These are phyloP conservation scores for Nibea albiflora DNA, from an alignment of 2,113 vertebrate species.

Conservation along the genomic window DNA sequence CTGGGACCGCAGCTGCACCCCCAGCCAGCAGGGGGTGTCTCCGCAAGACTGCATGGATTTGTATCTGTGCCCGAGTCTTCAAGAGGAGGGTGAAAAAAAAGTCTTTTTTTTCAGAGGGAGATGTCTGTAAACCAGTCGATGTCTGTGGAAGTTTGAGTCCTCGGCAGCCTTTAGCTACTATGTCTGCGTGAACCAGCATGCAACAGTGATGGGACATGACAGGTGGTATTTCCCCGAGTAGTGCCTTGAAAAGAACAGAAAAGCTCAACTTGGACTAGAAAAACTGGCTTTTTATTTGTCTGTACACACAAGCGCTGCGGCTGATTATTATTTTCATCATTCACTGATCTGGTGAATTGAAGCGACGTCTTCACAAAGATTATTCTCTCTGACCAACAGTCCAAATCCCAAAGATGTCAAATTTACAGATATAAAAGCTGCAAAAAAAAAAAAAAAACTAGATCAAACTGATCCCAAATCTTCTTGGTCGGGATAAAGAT, in stretches of 20 bases:
- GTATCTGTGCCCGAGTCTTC: constrained; percentile 35
- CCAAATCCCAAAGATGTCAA: background rate
- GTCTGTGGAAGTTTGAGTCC: constrained; percentile 74
- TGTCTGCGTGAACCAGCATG: constrained; percentile 78
- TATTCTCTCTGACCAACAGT: background rate
- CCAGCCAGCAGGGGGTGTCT: constrained; percentile 39
- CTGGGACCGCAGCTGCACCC: constrained; percentile 5
- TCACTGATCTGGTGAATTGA: background rate
- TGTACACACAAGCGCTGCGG: too few relatives aligned
- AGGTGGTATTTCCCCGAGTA: constrained; percentile 49
- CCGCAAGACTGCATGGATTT: constrained; percentile 32
- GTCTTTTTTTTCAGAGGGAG: constrained; percentile 23
- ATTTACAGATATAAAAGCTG: background rate
- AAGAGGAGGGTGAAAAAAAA: constrained; percentile 16
- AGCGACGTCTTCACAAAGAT: too few relatives aligned
- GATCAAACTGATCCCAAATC: background rate
- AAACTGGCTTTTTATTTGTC: background rate
- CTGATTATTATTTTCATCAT: background rate
- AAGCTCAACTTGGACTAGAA: background rate
- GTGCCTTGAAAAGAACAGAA: constrained; percentile 10
- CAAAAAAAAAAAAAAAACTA: background rate
- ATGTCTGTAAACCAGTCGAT: constrained; percentile 46
- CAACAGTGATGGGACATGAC: constrained; percentile 83
- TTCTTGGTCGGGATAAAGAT: background rate
- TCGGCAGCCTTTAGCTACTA: constrained; percentile 77